phyloP scores from a whole-genome alignment of 1,140 invertebrate species.

The Druon quercuslanigerum region DNA sequence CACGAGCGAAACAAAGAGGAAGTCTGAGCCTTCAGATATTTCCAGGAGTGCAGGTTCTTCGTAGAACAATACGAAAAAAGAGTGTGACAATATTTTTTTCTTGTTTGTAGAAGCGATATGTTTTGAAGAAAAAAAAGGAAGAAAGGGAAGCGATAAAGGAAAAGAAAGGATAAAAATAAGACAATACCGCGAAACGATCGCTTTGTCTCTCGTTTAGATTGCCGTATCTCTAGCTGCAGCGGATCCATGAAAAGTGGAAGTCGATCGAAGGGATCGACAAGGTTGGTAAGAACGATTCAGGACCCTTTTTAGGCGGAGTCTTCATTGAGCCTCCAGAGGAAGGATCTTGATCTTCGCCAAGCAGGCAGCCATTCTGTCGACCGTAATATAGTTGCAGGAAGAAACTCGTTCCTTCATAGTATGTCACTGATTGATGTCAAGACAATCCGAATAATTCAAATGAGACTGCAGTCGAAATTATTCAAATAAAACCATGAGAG shows the following conservation, averaged over 20 bases:
- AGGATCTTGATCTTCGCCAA: constrained; percentile 28
- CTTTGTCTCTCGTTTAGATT: constrained; percentile 54
- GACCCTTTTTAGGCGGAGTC: constrained; percentile 18
- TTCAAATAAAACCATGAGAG: constrained; percentile 23
- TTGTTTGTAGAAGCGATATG: constrained; percentile 25
- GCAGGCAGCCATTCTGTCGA: constrained; percentile 8
- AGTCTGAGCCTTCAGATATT: not conserved
- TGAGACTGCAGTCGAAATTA: constrained; percentile 41
- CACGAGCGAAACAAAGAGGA: not conserved
- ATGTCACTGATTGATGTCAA: constrained; percentile 26
- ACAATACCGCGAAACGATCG: constrained; percentile 58
- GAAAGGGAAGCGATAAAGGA: constrained; percentile 42
- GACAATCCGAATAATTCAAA: constrained; percentile 2
- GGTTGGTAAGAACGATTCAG: not conserved
- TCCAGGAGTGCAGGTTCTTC: not conserved
- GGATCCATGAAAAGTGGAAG: constrained; percentile 10
- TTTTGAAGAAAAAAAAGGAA: constrained; percentile 42
- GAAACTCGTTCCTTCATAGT: constrained; percentile 19
- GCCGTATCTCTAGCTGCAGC: constrained; percentile 50
- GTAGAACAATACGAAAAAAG: not conserved
- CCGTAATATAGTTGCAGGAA: constrained; percentile 26
- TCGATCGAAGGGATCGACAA: constrained; percentile 12
- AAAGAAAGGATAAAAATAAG: constrained; percentile 45
- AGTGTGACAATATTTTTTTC: constrained; percentile 10
- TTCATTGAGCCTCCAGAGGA: constrained; percentile 11